Evolutionary conservation across 2,113 vertebrate genomes (phyloP).

Genomic region (Dissostichus mawsoni): DNA sequence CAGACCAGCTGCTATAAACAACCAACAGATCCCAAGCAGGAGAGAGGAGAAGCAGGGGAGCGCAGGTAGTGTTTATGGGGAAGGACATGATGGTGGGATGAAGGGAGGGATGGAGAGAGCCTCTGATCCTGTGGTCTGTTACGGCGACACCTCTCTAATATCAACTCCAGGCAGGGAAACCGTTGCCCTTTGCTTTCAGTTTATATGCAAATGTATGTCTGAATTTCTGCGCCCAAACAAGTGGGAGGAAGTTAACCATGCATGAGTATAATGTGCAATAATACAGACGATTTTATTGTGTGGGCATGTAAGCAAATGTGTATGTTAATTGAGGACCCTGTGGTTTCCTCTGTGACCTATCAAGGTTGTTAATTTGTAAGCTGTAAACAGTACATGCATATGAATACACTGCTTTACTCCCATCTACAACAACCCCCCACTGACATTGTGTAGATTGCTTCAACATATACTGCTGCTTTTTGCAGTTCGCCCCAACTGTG

Average conservation of each 20-base stretch:
- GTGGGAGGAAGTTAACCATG: constrained; percentile 46
- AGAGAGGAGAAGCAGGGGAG: constrained; percentile 1
- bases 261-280: constrained; percentile 23
- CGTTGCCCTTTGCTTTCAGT: constrained; percentile 17
- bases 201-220: constrained; percentile 50
- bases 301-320: constrained; percentile 41
- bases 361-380: constrained; percentile 41
- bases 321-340: constrained; percentile 41
- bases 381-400: not conserved
- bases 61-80: constrained; percentile 16
- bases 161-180: constrained; percentile 17
- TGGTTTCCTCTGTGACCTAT: constrained; percentile 30
- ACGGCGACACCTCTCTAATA: not conserved
- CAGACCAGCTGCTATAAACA: constrained; percentile 43
- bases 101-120: not conserved
- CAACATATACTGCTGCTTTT: too few relatives aligned
- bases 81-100: not conserved
- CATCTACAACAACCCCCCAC: not conserved
- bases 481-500: too few relatives aligned
- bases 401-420: not conserved
- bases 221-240: constrained; percentile 24
- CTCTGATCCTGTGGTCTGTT: constrained; percentile 13
- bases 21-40: constrained; percentile 36
- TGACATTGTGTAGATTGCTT: not conserved
- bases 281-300: constrained; percentile 31